Percentiles rank a stretch among this genome's conserved stretches.
Evolutionary conservation across 2,888 invertebrate genomes (phyloP).

Genomic region (Acrocyrtus sp.): DNA sequence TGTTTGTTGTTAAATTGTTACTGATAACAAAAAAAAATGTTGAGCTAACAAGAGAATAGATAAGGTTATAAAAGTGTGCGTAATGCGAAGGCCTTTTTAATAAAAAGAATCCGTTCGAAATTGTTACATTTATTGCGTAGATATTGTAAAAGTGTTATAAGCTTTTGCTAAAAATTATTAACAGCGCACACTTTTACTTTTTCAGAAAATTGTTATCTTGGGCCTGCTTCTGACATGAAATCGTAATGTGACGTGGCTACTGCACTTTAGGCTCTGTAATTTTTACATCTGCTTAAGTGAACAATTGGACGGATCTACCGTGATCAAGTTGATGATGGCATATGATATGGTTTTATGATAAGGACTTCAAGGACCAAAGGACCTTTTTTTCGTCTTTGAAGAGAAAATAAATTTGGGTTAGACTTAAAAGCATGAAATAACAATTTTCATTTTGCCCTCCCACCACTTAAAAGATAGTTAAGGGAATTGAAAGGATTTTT

Average conservation of each 20-base stretch:
- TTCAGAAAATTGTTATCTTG: too few relatives aligned
- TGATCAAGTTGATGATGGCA: not conserved
- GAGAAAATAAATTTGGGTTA: not conserved
- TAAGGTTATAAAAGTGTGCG: too few relatives aligned
- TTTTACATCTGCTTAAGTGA: too few relatives aligned
- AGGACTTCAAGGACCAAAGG: not conserved
- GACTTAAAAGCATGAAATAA: not conserved
- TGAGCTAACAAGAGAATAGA: too few relatives aligned
- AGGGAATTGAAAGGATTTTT: not conserved
- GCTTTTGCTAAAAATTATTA: not conserved
- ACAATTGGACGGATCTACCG: too few relatives aligned
- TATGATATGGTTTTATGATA: too few relatives aligned
- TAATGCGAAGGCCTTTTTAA: too few relatives aligned
- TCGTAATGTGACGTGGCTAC: too few relatives aligned
- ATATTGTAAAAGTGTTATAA: not conserved
- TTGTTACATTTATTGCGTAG: not conserved
- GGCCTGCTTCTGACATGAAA: too few relatives aligned
- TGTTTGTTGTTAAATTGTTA: not conserved
- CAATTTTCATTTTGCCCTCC: not conserved
- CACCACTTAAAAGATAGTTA: not conserved
- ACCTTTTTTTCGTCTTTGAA: not conserved
- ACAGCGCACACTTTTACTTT: not conserved
- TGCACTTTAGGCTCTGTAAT: too few relatives aligned
- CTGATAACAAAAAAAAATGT: not conserved
- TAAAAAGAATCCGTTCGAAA: not conserved